These are phyloP conservation scores for Xylota sylvarum DNA, from an alignment of 2,888 invertebrate genomes.

Conservation along the genomic window DNA sequence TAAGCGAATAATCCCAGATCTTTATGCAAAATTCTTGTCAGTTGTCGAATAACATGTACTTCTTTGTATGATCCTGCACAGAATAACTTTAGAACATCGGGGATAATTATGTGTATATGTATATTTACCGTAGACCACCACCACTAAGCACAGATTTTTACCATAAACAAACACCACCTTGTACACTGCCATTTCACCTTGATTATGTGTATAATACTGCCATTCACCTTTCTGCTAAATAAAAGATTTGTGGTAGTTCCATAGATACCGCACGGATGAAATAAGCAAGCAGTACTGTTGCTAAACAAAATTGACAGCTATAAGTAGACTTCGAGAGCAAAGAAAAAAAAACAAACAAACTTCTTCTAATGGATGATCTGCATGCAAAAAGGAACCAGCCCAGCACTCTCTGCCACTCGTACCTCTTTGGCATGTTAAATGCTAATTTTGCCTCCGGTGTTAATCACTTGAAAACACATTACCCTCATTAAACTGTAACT, in stretches of 20 bases:
- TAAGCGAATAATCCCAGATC: too few relatives aligned
- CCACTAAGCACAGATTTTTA: not conserved
- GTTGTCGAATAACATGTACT: not conserved
- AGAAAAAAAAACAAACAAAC: slow-evolving; percentile 57
- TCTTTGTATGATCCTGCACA: not conserved
- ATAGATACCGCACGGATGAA: not conserved
- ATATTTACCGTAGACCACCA: not conserved
- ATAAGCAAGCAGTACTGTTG: slow-evolving; percentile 37
- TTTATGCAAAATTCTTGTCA: too few relatives aligned
- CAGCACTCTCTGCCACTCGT: slow-evolving; percentile 2
- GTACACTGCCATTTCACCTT: not conserved
- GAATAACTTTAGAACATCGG: not conserved
- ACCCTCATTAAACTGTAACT: slow-evolving; percentile 77
- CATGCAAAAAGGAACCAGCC: slow-evolving; percentile 57
- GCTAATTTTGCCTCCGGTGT: slow-evolving; percentile 77
- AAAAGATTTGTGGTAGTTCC: slow-evolving; percentile 2
- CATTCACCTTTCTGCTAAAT: slow-evolving; percentile 12
- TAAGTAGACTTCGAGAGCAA: slow-evolving; percentile 39
- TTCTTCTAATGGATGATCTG: slow-evolving; percentile 66
- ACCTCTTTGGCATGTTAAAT: slow-evolving; percentile 74
- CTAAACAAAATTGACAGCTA: slow-evolving; percentile 69
- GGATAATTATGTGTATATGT: not conserved
- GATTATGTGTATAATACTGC: not conserved
- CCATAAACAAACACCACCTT: not conserved
- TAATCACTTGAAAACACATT: slow-evolving; percentile 77